A percentile compares a stretch with the other conserved stretches of the same genome.
Evolutionary conservation across 2,888 invertebrate genomes (phyloP).

Genomic region (Sicus ferrugineus): DNA sequence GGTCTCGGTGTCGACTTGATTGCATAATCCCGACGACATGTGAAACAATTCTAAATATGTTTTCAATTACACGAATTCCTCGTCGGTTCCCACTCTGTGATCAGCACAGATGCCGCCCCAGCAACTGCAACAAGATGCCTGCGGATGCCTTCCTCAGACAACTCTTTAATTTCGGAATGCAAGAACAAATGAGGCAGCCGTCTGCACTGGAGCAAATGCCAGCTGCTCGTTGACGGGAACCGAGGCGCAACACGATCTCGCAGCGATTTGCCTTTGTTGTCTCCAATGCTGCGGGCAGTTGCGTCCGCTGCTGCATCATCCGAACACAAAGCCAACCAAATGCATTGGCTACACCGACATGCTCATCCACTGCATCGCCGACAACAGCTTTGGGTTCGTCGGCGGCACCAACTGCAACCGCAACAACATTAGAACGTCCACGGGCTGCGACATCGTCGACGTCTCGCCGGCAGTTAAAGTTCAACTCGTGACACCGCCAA

Average conservation of each 20-base stretch:
- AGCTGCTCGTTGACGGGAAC: conserved; percentile 6
- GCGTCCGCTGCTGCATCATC: conserved; percentile 1
- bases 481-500: conserved; percentile 59
- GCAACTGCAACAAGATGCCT: neutral
- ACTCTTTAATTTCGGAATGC: conserved; percentile 18
- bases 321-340: conserved; percentile 13
- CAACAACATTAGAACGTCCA: conserved; percentile 5
- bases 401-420: neutral
- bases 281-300: conserved; percentile 18
- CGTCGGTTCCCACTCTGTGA: conserved; percentile 23
- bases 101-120: neutral
- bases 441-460: conserved; percentile 17
- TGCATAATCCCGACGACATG: conserved; percentile 21
- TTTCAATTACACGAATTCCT: conserved; percentile 8
- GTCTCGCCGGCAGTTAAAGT: conserved; percentile 50
- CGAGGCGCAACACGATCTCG: conserved; percentile 27
- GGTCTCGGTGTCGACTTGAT: conserved; percentile 15
- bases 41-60: conserved; percentile 24
- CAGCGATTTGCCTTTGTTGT: conserved; percentile 16
- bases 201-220: conserved; percentile 22
- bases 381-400: conserved; percentile 19
- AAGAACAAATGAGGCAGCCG: conserved; percentile 11
- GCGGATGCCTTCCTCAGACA: conserved; percentile 2
- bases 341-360: conserved; percentile 18
- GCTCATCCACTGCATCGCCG: neutral